Conservation (phyloP, 2,113 vertebrate species). For the Crotalus horridus region DNA sequence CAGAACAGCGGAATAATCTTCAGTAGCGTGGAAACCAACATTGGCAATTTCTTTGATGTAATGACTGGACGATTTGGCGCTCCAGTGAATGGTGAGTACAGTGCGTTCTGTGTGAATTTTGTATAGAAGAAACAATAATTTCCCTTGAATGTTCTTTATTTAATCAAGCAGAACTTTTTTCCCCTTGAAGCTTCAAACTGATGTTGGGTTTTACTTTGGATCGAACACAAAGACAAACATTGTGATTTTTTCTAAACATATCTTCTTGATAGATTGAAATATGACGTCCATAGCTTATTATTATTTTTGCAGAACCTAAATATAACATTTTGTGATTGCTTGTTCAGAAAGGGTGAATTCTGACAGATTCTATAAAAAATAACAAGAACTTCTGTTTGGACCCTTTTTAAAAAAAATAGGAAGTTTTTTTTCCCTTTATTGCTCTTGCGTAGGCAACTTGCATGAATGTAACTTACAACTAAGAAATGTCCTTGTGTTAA, state of each 20-base stretch:
- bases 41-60: constrained; percentile 82
- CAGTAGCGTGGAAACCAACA: constrained; percentile 79
- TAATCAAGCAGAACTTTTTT: neutral
- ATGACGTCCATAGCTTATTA: neutral
- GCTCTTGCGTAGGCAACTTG: neutral
- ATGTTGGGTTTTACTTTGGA: neutral
- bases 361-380: neutral
- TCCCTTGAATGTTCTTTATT: no score
- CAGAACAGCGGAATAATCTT: constrained; percentile 84
- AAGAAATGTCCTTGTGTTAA: neutral
- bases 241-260: neutral
- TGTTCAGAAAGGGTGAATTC: neutral
- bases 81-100: constrained; percentile 74
- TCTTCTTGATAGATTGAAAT: neutral
- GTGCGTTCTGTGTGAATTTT: neutral
- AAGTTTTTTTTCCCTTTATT: neutral
- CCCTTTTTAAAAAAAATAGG: neutral
- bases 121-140: neutral
- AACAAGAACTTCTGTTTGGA: neutral
- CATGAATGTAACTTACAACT: neutral
- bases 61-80: constrained; percentile 82
- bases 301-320: neutral
- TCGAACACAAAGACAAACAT: neutral
- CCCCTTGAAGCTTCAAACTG: neutral
- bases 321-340: neutral